Conservation (phyloP, 2,888 invertebrate species). For the Trissonchulus latispiculum region DNA sequence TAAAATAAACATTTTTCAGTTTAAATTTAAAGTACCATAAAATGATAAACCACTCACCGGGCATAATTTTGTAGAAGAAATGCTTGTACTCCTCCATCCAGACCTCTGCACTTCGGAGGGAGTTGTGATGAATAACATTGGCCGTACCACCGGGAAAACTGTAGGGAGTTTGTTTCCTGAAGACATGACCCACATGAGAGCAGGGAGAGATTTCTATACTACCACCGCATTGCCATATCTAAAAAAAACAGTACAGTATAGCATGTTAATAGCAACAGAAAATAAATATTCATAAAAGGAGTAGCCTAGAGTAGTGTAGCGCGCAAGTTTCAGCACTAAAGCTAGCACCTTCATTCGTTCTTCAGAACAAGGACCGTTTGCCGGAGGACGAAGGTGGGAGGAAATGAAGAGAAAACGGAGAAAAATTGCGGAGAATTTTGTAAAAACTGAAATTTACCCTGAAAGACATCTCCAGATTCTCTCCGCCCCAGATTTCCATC, state of each 20-base stretch:
- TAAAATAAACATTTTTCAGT: too few relatives aligned
- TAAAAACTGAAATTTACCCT: slow-evolving; percentile 54
- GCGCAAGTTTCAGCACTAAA: too few relatives aligned
- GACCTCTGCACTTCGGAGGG: slow-evolving; percentile 94
- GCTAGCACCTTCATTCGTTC: too few relatives aligned
- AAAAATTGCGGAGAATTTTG: background rate
- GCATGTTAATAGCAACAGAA: too few relatives aligned
- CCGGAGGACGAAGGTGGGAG: too few relatives aligned
- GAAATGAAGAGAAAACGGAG: too few relatives aligned
- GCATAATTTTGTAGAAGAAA: slow-evolving; percentile 97
- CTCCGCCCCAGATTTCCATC: slow-evolving; percentile 99
- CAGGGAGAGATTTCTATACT: slow-evolving; percentile 87
- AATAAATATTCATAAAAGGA: too few relatives aligned
- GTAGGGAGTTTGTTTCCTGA: slow-evolving; percentile 95
- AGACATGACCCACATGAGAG: slow-evolving; percentile 90
- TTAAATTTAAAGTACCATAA: too few relatives aligned
- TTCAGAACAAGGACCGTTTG: too few relatives aligned
- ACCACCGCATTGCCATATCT: slow-evolving; percentile 96
- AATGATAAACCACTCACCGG: slow-evolving; percentile 60
- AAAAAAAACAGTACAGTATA: too few relatives aligned
- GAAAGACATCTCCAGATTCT: slow-evolving; percentile 88
- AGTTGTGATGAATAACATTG: slow-evolving; percentile 91
- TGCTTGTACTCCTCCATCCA: slow-evolving; percentile 99
- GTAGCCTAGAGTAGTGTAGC: too few relatives aligned
- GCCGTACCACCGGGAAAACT: slow-evolving; percentile 80